Percentiles rank a stretch among this genome's conserved stretches.
Evolutionary conservation across 2,113 vertebrate species (phyloP).

Genomic region (Galemys pyrenaicus): DNA sequence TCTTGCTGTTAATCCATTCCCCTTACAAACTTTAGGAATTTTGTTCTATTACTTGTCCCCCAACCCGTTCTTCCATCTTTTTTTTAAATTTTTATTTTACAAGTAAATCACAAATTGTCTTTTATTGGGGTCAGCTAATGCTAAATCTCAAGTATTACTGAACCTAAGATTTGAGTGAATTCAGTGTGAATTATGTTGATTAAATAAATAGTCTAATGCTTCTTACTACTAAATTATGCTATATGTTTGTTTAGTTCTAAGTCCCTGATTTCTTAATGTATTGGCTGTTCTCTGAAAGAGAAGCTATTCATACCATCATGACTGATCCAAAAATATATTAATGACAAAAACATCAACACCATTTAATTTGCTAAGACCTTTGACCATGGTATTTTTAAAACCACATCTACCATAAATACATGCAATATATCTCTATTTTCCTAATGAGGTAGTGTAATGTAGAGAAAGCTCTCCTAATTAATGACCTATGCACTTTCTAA

Average conservation of each 20-base stretch:
- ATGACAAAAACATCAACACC: background rate
- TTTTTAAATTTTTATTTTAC: background rate
- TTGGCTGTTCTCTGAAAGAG: background rate
- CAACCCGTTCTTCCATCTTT: background rate
- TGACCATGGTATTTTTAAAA: slow-evolving; percentile 38
- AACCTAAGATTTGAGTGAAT: slow-evolving; percentile 19
- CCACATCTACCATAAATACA: background rate
- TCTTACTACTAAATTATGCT: background rate
- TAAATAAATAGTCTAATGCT: background rate
- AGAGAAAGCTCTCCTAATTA: slow-evolving; percentile 18
- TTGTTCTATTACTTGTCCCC: background rate
- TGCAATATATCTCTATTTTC: background rate
- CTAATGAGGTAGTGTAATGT: background rate
- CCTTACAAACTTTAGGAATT: background rate
- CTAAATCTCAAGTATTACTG: background rate
- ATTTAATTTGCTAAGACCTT: background rate
- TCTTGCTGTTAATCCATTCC: background rate
- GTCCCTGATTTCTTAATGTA: background rate
- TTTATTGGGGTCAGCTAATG: slow-evolving; percentile 2
- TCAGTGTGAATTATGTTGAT: background rate
- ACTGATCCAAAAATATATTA: slow-evolving; percentile 15
- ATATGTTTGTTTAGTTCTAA: background rate
- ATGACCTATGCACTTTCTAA: background rate
- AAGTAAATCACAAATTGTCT: background rate
- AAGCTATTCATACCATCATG: background rate